Base-by-base conservation (phyloP, 2,113 vertebrate genomes). In the Syngnathus floridae region DNA sequence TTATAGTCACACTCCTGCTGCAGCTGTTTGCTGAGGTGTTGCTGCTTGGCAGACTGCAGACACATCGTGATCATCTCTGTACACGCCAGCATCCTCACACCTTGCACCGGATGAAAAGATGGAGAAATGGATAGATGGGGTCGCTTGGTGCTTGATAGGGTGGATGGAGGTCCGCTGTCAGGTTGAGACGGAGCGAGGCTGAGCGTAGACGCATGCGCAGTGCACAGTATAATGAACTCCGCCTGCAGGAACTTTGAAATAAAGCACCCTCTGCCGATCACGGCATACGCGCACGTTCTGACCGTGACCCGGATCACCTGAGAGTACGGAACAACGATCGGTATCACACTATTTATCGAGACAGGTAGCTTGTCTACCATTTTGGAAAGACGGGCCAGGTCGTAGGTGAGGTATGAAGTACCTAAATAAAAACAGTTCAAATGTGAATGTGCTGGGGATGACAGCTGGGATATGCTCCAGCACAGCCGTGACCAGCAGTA, bases 41-140 rank as follows among this genome's bases (percentile, higher is more conserved):
- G 80, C 59, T 75, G 83, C 49, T 89, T 89, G 66, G 82, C 79
- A n/a, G 87, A 87, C 40, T 89, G 87, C 9, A 89, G 86, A 81
- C 87, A 89, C 87, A 89, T 89, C 73, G 87, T 89, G 64, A 89
- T 89, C 80, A 89, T 74, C 67, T 89, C 87, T 57, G 86, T 86
- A n/a, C 87, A 89, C 48, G 87, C 86, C 79, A 89, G 57, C 87
- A 89, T 89, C 71, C 80, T 78, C 66, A 7, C 13, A 62, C 62
- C 36, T 65, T 43, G 14, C 26, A 10, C 14, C 9, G 43, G 45
- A 37, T 37, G 62, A 17, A 64, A 31, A 5, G 7, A 35, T 12
- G 62, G 16, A 37, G 19, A 11, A 21, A 55, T 56, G 62, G 45
- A 37, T 36, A 21, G 41, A 36, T 19, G 38, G 37, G 17, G 36